Conservation (phyloP, 1,140 invertebrate genomes). For the Samia ricini region DNA sequence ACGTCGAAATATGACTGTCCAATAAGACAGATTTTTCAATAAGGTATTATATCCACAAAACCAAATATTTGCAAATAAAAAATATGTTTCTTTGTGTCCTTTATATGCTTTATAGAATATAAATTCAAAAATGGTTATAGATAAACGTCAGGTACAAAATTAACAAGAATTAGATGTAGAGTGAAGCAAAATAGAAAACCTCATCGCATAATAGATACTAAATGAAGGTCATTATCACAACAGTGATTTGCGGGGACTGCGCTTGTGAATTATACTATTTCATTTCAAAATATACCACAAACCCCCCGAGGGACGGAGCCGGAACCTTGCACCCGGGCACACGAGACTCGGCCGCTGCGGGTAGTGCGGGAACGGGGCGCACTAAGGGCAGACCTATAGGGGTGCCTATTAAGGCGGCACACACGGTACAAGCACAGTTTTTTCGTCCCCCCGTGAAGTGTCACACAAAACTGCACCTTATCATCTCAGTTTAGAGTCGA, state of each 20-base stretch:
- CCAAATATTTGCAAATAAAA: too few relatives aligned
- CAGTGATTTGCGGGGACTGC: conserved; percentile 29
- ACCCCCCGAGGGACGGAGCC: conserved; percentile 9
- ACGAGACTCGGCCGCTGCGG: too few relatives aligned
- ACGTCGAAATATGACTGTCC: too few relatives aligned
- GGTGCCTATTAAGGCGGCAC: conserved; percentile 49
- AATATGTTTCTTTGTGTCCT: too few relatives aligned
- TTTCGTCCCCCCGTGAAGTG: conserved; percentile 37
- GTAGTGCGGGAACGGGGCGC: conserved; percentile 1
- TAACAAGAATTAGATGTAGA: background rate
- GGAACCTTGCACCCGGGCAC: too few relatives aligned
- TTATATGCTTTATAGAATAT: background rate
- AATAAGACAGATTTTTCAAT: too few relatives aligned
- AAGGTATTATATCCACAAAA: too few relatives aligned
- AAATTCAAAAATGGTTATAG: background rate
- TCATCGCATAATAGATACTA: conserved; percentile 1
- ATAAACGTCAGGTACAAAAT: background rate
- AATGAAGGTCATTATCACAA: conserved; percentile 44
- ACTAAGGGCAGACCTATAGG: conserved; percentile 8
- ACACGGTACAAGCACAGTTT: conserved; percentile 55
- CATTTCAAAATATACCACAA: conserved; percentile 59
- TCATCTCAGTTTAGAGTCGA: conserved; percentile 29
- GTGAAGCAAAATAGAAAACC: conserved; percentile 2
- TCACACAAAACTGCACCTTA: conserved; percentile 42
- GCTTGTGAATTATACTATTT: conserved; percentile 67